phyloP scores from a whole-genome alignment of 2,888 invertebrate genomes.

The Agelastica alni region DNA sequence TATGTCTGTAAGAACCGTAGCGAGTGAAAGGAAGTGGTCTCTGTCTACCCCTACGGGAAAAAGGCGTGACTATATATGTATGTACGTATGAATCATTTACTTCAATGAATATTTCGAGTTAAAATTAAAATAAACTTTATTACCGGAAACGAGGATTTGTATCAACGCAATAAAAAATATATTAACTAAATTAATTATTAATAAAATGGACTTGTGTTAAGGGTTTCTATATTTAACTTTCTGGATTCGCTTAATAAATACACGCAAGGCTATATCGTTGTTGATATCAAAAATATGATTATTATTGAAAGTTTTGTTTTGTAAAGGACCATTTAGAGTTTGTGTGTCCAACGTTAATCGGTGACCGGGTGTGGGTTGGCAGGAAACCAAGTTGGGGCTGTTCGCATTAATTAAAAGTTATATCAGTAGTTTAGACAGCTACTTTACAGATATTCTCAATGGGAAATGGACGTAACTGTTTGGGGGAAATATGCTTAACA shows the following conservation, averaged over 20 bases:
- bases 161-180: too few species aligned
- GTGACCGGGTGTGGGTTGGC: constrained; percentile 5
- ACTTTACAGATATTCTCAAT: constrained; percentile 1
- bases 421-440: constrained; percentile 22
- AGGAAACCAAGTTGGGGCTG: constrained; percentile 13
- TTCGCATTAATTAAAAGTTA: constrained; percentile 30
- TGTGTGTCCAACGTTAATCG: constrained; percentile 23
- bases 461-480: neutral
- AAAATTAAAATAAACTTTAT: too few species aligned
- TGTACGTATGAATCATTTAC: too few species aligned
- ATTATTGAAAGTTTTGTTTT: constrained; percentile 14
- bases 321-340: constrained; percentile 22
- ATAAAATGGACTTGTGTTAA: too few species aligned
- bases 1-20: too few species aligned
- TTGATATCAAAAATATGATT: constrained; percentile 15
- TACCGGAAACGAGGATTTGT: too few species aligned
- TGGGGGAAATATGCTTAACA: neutral
- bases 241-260: constrained; percentile 6
- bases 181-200: too few species aligned
- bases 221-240: too few species aligned
- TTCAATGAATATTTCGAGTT: too few species aligned
- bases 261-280: constrained; percentile 5
- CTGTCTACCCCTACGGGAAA: too few species aligned
- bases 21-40: too few species aligned
- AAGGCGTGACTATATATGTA: too few species aligned